A percentile compares a stretch with the other conserved stretches of the same genome.
Evolutionary conservation across 2,113 vertebrate genomes (phyloP).

Genomic region (Dromaius novaehollandiae): DNA sequence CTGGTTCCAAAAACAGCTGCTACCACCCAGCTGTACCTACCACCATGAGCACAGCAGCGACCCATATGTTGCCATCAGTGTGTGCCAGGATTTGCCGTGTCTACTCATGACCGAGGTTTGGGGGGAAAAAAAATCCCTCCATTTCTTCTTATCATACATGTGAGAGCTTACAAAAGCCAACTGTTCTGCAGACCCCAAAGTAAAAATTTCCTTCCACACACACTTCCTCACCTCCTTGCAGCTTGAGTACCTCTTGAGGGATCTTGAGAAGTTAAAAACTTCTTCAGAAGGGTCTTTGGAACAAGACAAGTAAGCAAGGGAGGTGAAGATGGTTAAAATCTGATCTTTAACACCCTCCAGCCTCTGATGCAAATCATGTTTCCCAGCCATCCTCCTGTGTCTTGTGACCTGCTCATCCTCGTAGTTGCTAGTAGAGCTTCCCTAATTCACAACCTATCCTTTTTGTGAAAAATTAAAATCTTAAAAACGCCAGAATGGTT

Average conservation of each 20-base stretch:
- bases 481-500: background rate
- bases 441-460: background rate
- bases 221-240: background rate
- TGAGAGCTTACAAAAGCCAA: background rate
- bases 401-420: background rate
- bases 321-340: background rate
- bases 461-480: background rate
- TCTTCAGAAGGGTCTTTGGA: background rate
- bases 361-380: background rate
- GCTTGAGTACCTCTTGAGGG: background rate
- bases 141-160: background rate
- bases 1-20: background rate
- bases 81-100: background rate
- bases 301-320: background rate
- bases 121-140: background rate
- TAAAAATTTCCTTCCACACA: background rate
- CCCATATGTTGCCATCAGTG: background rate
- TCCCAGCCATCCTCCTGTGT: background rate
- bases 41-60: background rate
- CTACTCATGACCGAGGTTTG: background rate
- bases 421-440: background rate
- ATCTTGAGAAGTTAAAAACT: background rate
- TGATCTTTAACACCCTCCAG: background rate
- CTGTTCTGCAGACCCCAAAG: background rate
- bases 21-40: background rate